These are phyloP conservation scores for Norana najaformis DNA, from an alignment of 2,888 invertebrate genomes.

Conservation along the genomic window DNA sequence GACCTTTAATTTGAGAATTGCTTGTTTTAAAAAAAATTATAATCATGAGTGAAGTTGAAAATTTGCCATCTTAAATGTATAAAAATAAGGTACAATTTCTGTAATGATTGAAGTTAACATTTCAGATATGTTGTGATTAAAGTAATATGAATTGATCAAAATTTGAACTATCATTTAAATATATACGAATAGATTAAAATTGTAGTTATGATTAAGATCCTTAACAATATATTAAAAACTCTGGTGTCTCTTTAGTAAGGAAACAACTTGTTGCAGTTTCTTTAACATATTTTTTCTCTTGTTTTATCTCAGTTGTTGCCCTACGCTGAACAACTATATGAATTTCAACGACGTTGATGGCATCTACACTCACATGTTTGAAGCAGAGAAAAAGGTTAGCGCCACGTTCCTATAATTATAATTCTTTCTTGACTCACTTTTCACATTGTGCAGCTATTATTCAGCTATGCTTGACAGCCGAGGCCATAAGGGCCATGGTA, in stretches of 20 bases:
- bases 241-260: neutral
- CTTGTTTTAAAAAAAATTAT: neutral
- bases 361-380: constrained; percentile 91
- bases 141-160: neutral
- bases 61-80: neutral
- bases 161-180: neutral
- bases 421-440: constrained; percentile 10
- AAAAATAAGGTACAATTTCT: no score
- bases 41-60: neutral
- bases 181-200: neutral
- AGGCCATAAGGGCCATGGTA: no score
- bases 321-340: constrained; percentile 85
- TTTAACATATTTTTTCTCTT: neutral
- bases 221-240: neutral
- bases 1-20: neutral
- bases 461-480: neutral
- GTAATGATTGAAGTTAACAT: no score
- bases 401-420: no score
- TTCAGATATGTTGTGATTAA: neutral
- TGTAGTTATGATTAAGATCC: neutral
- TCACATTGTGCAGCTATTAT: neutral
- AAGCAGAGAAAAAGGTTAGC: constrained; percentile 78
- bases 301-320: constrained; percentile 69
- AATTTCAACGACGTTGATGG: constrained; percentile 94
- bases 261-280: neutral